These are phyloP conservation scores for Caenorhabditis sp. DNA, from an alignment of 2,888 invertebrate genomes.

Conservation along the genomic window DNA sequence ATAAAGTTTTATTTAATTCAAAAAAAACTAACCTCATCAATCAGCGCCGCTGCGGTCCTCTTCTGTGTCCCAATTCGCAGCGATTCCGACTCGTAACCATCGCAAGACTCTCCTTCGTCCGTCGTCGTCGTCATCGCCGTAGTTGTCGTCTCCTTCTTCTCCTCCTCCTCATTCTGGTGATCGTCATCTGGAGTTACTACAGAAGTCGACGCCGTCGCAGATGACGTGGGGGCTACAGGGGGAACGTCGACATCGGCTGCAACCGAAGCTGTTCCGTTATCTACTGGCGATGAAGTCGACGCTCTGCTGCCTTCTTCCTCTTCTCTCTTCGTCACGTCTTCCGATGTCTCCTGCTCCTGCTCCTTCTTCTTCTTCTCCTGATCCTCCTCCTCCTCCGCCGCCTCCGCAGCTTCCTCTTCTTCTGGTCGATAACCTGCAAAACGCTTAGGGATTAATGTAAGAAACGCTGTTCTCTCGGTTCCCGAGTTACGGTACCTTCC, in stretches of 20 bases:
- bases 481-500: constrained; percentile 17
- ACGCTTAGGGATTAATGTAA: constrained; percentile 20
- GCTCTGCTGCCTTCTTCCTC: not conserved
- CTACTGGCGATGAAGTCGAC: not conserved
- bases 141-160: constrained; percentile 42
- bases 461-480: no score
- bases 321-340: no score
- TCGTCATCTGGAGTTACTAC: constrained; percentile 14
- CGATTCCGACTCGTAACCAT: constrained; percentile 38
- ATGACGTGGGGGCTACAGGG: no score
- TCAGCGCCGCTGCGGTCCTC: constrained; percentile 34
- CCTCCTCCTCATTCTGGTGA: constrained; percentile 21
- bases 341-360: not conserved
- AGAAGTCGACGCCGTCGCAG: not conserved
- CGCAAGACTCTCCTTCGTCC: constrained; percentile 46
- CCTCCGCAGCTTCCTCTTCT: constrained; percentile 1
- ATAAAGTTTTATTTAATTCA: no score
- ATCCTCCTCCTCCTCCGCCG: not conserved
- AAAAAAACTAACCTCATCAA: constrained; percentile 50
- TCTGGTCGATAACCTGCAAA: constrained; percentile 45
- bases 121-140: no score
- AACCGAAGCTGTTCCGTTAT: not conserved
- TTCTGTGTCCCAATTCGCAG: constrained; percentile 34
- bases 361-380: not conserved
- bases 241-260: not conserved